A percentile compares a stretch with the other conserved stretches of the same genome.
Conservation (phyloP, 2,888 invertebrate genomes). For the Synergus itoensis region DNA sequence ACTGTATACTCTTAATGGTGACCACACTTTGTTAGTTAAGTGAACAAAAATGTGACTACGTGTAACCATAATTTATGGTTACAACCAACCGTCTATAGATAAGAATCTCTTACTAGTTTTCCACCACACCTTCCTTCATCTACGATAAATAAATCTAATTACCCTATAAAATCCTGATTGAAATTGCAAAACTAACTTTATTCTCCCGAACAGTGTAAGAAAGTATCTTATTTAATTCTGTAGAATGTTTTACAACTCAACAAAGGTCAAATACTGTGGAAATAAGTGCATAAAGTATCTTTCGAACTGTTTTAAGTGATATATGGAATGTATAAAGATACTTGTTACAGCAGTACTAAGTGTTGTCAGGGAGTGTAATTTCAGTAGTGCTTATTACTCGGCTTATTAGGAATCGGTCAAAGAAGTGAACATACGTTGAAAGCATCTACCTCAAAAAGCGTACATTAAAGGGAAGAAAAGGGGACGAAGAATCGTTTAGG, state of each 20-base stretch:
- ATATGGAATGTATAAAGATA: not conserved
- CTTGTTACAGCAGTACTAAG: not conserved
- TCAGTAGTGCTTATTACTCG: conserved; percentile 3
- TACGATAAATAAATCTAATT: conserved; percentile 17
- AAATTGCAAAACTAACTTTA: conserved; percentile 5
- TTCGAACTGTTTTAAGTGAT: not conserved
- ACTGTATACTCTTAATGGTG: not conserved
- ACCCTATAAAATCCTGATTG: conserved; percentile 4
- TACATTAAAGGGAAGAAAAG: conserved; percentile 46
- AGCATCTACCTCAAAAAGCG: not conserved
- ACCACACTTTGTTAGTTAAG: conserved; percentile 12
- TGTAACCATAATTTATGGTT: conserved; percentile 20
- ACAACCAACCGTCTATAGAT: conserved; percentile 10
- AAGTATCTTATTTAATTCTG: not conserved
- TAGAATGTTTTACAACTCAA: not conserved
- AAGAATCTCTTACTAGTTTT: conserved; percentile 27
- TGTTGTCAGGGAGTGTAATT: not conserved
- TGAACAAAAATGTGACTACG: not conserved
- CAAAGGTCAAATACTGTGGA: not conserved
- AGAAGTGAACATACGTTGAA: not conserved
- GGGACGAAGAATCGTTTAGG: conserved; percentile 60
- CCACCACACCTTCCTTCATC: conserved; percentile 27
- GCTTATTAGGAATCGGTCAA: not conserved
- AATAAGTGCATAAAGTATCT: not conserved
- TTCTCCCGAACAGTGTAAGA: not conserved